These are phyloP conservation scores for Cygnus olor DNA, from an alignment of 2,797 vertebrate genomes.

Conservation along the genomic window DNA sequence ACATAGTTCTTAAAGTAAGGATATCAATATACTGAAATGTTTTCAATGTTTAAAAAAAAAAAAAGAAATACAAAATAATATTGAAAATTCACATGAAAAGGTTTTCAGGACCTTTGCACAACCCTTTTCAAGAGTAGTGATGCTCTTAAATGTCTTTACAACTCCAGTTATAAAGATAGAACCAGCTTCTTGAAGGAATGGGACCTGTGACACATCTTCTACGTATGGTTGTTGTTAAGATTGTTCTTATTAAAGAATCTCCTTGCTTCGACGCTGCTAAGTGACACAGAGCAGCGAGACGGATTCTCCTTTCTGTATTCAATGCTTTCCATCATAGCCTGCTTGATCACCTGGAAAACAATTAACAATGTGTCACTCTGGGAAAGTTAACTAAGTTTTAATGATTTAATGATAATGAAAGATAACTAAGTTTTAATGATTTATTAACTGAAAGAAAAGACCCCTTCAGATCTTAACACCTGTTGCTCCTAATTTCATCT, in stretches of 20 bases:
- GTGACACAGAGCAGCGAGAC: conserved; percentile 81
- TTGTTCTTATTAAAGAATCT: conserved; percentile 84
- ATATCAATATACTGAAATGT: conserved; percentile 43
- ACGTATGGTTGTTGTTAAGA: conserved; percentile 71
- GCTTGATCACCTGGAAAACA: conserved; percentile 87
- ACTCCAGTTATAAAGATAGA: conserved; percentile 36
- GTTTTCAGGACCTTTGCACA: background rate
- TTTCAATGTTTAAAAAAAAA: background rate
- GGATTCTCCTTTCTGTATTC: conserved; percentile 88
- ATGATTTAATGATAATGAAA: background rate
- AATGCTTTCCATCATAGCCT: conserved; percentile 91
- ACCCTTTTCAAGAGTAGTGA: background rate
- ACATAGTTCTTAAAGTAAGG: background rate
- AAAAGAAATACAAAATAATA: background rate
- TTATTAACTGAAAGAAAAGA: background rate
- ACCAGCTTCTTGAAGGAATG: background rate
- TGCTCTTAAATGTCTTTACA: background rate
- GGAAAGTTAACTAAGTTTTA: background rate
- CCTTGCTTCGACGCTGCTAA: conserved; percentile 88
- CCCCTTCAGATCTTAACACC: background rate
- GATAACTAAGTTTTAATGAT: background rate
- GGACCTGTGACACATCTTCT: background rate
- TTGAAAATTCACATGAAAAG: background rate
- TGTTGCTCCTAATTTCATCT: background rate
- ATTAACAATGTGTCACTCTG: background rate